Percentiles rank a stretch among this genome's conserved stretches.
Conservation (phyloP, 2,797 vertebrate species). For the Austrolebias charrua region DNA sequence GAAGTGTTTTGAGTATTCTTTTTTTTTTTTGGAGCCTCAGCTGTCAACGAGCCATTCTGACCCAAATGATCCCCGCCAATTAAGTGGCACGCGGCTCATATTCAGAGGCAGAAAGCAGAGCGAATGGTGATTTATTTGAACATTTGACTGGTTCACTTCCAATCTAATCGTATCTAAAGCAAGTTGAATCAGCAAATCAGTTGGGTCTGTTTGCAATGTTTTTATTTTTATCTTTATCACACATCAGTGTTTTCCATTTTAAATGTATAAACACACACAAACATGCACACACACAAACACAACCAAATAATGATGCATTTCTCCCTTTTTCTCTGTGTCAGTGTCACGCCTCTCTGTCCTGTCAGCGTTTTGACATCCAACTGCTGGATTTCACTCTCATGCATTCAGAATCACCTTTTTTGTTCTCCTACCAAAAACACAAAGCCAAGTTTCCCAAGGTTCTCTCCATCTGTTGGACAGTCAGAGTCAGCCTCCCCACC, state of each 20-base stretch:
- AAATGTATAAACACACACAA: background rate
- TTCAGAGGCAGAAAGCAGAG: slow-evolving; percentile 34
- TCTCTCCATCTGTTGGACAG: slow-evolving; percentile 13
- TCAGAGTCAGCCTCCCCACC: no score
- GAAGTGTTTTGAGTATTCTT: slow-evolving; percentile 4
- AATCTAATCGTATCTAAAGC: slow-evolving; percentile 32
- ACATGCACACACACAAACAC: no score
- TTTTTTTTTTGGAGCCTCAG: slow-evolving; percentile 7
- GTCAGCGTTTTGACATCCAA: background rate
- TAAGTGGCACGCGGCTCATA: slow-evolving; percentile 24
- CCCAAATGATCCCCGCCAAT: slow-evolving; percentile 48
- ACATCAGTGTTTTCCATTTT: background rate
- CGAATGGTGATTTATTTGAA: slow-evolving; percentile 41
- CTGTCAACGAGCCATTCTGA: slow-evolving; percentile 42
- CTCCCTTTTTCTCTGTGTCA: background rate
- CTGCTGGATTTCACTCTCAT: slow-evolving; percentile 8
- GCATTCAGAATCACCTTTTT: slow-evolving; percentile 20
- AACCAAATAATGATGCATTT: no score
- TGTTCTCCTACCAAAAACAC: slow-evolving; percentile 36
- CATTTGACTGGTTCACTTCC: slow-evolving; percentile 30
- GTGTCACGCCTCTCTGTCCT: background rate
- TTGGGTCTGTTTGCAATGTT: slow-evolving; percentile 4
- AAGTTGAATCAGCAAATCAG: slow-evolving; percentile 26
- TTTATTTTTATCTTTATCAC: background rate
- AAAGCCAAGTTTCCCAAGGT: slow-evolving; percentile 45